Percentiles rank a stretch among this genome's conserved stretches.
Conservation (phyloP, 1,140 invertebrate species). For the Marisa cornuarietis region DNA sequence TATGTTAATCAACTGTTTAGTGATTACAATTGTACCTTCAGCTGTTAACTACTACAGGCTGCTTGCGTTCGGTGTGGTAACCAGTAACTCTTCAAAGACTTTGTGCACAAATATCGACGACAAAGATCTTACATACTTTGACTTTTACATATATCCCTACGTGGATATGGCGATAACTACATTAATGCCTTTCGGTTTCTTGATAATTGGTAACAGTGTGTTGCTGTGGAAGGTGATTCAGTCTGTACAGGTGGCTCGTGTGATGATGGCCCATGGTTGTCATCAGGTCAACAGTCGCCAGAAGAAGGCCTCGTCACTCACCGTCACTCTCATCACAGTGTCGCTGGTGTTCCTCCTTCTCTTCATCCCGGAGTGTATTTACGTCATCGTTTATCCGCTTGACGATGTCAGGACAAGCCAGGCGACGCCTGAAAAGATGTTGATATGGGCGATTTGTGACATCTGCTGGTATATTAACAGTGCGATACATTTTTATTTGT, state of each 20-base stretch:
- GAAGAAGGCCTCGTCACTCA: constrained; percentile 3
- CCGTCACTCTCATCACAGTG: background rate
- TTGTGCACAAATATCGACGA: background rate
- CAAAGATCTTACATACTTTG: background rate
- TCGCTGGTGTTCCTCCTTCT: background rate
- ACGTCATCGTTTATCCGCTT: background rate
- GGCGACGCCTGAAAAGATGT: background rate
- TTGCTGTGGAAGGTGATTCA: constrained; percentile 23
- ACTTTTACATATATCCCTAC: constrained; percentile 9
- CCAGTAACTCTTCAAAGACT: too few relatives aligned
- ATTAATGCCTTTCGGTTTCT: constrained; percentile 9
- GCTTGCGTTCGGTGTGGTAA: too few relatives aligned
- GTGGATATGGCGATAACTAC: constrained; percentile 20
- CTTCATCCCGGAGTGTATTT: background rate
- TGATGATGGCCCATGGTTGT: background rate
- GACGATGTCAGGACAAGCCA: background rate
- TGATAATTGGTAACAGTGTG: constrained; percentile 20
- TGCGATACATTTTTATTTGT: too few relatives aligned
- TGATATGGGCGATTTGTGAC: background rate
- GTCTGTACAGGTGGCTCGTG: constrained; percentile 10
- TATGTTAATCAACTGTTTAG: too few relatives aligned
- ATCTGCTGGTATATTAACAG: background rate
- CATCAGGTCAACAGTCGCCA: background rate
- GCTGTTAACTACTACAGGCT: too few relatives aligned
- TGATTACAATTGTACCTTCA: too few relatives aligned